Evolutionary conservation across 1,140 invertebrate species (phyloP).

Genomic region (Drosophila leontia): DNA sequence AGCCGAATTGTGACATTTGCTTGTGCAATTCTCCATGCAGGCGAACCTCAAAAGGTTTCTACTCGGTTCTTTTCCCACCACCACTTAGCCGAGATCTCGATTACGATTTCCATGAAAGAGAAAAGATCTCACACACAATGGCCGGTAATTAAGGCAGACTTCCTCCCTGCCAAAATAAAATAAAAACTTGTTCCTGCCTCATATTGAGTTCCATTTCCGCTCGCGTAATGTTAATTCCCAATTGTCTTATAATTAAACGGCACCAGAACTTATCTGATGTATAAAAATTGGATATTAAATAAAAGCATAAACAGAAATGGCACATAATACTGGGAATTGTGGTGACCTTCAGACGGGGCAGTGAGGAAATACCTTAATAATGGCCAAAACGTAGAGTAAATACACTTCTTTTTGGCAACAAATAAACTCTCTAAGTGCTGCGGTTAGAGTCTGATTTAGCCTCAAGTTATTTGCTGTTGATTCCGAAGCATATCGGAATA

Average conservation of each 20-base stretch:
- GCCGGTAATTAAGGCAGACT: conserved; percentile 56
- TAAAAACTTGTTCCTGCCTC: conserved; percentile 32
- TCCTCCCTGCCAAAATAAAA: conserved; percentile 46
- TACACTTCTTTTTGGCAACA: neutral
- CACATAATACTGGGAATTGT: conserved; percentile 1
- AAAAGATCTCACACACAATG: conserved; percentile 44
- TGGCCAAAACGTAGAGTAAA: conserved; percentile 8
- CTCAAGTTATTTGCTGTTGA: conserved; percentile 9
- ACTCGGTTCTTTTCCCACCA: conserved; percentile 30
- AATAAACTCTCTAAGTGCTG: neutral
- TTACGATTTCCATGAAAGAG: conserved; percentile 13
- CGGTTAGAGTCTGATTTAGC: conserved; percentile 10
- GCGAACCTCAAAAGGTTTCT: conserved; percentile 33
- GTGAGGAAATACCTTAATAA: conserved; percentile 23
- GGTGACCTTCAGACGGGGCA: conserved; percentile 26
- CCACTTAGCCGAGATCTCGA: neutral
- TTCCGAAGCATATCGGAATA: conserved; percentile 16
- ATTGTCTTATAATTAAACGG: conserved; percentile 69
- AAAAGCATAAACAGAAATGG: conserved; percentile 15
- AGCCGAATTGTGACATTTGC: conserved; percentile 71
- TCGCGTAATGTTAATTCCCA: conserved; percentile 71
- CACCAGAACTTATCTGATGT: conserved; percentile 51
- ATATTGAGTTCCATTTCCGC: conserved; percentile 56
- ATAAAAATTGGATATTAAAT: conserved; percentile 30
- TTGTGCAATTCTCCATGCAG: conserved; percentile 55